Conservation (phyloP, 2,113 vertebrate genomes). For the Rhinichthys klamathensis region DNA sequence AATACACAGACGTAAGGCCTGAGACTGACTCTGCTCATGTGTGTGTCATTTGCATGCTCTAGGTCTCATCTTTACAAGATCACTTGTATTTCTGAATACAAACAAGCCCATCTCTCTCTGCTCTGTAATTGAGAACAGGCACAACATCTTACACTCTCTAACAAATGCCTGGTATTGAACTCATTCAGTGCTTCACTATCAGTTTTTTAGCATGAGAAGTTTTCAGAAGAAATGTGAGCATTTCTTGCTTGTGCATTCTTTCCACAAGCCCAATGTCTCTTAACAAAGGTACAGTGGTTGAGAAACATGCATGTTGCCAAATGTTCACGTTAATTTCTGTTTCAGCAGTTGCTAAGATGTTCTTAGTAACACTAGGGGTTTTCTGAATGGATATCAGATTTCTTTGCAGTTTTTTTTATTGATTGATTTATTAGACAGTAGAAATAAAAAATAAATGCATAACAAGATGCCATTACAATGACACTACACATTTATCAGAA, state of each 20-base stretch:
- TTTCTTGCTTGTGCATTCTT: too few relatives aligned
- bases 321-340: not conserved
- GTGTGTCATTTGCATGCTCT: slow-evolving; percentile 1
- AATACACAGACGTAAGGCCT: not conserved
- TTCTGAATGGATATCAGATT: too few relatives aligned
- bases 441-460: too few relatives aligned
- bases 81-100: slow-evolving; percentile 16
- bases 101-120: not conserved
- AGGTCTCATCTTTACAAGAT: not conserved
- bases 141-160: not conserved
- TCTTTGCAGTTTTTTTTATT: too few relatives aligned
- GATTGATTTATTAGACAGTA: too few relatives aligned
- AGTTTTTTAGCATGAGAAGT: not conserved
- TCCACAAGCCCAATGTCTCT: too few relatives aligned
- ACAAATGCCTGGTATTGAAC: not conserved
- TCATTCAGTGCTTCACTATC: too few relatives aligned
- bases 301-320: too few relatives aligned
- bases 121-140: not conserved
- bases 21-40: not conserved
- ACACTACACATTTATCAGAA: too few relatives aligned
- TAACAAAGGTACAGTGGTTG: too few relatives aligned
- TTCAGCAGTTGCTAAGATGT: not conserved
- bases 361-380: not conserved
- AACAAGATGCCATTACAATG: too few relatives aligned
- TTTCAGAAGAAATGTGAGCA: not conserved